These are phyloP conservation scores for Cantharis lateralis DNA, from an alignment of 2,888 invertebrate species.

Conservation along the genomic window DNA sequence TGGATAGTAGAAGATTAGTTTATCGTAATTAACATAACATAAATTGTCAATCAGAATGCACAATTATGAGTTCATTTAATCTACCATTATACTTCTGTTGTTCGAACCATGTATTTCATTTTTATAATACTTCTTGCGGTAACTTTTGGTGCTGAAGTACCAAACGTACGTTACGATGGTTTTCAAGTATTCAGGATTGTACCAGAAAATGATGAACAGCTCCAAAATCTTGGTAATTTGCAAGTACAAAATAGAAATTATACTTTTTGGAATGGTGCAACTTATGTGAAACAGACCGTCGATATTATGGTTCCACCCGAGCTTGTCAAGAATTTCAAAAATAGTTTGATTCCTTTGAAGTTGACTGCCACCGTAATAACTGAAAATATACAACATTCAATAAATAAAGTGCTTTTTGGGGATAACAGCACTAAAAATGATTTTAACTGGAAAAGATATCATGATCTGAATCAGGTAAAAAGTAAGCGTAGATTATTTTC, in stretches of 20 bases:
- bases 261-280: neutral
- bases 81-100: no score
- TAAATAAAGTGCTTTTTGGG: neutral
- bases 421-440: neutral
- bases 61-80: no score
- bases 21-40: no score
- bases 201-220: neutral
- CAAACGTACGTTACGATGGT: neutral
- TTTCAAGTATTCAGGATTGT: neutral
- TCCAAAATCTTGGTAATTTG: neutral
- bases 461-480: neutral
- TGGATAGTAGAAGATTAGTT: no score
- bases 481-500: no score
- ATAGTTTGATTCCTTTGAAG: neutral
- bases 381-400: neutral
- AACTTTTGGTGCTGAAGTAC: neutral
- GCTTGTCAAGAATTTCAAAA: neutral
- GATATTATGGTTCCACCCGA: neutral
- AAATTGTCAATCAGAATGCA: no score
- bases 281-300: neutral
- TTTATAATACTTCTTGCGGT: neutral
- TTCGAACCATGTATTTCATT: neutral
- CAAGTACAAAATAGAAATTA: neutral
- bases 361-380: neutral
- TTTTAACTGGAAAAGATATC: neutral